Evolutionary conservation across 2,113 vertebrate genomes (phyloP).

Genomic region (Nicator chloris): DNA sequence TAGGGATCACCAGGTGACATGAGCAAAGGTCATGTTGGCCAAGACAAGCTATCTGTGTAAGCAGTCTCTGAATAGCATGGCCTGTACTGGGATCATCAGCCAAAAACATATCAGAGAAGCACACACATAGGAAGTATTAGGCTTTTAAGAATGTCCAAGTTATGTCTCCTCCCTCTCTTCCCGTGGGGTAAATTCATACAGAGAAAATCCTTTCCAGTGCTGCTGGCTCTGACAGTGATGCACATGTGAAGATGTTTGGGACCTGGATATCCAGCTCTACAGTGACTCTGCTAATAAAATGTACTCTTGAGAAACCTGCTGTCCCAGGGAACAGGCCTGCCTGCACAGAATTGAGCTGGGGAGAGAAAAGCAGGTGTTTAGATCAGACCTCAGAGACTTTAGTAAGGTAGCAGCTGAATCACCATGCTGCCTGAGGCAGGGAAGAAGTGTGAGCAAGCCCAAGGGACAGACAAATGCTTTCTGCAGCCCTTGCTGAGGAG

Average conservation of each 20-base stretch:
- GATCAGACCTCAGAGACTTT: background rate
- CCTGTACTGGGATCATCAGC: background rate
- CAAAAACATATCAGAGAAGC: background rate
- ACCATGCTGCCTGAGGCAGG: background rate
- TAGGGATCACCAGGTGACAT: background rate
- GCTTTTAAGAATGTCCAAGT: background rate
- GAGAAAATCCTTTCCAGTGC: background rate
- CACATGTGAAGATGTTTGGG: background rate
- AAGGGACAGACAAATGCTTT: background rate
- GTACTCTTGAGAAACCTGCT: background rate
- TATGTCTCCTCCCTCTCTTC: background rate
- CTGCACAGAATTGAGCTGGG: background rate
- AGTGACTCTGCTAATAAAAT: background rate
- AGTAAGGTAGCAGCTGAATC: background rate
- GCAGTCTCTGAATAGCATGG: background rate
- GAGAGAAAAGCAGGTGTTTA: background rate
- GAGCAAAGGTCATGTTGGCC: background rate
- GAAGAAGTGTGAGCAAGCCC: background rate
- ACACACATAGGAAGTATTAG: fast-evolving
- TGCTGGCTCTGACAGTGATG: background rate
- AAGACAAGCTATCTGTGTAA: background rate
- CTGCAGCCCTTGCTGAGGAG: background rate
- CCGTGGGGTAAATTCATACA: background rate
- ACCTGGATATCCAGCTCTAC: background rate
- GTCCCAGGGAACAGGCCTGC: background rate